Evolutionary conservation across 2,113 vertebrate genomes (phyloP).

Genomic region (Mohoua ochrocephala): DNA sequence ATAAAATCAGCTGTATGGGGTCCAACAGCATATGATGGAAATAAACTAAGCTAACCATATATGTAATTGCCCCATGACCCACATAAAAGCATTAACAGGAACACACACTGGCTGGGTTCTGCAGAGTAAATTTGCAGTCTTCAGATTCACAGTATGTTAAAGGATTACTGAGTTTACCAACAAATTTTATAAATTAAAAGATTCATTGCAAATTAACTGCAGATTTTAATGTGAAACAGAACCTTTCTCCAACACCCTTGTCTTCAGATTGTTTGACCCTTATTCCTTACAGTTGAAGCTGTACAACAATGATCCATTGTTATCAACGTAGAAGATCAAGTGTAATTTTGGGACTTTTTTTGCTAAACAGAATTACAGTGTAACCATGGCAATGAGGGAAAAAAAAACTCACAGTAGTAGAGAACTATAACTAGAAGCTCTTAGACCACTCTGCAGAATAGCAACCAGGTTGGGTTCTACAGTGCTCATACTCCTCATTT

Average conservation of each 20-base stretch:
- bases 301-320: not conserved
- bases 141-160: not conserved
- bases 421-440: not conserved
- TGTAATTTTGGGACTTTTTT: not conserved
- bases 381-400: not conserved
- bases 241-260: not conserved
- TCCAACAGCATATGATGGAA: not conserved
- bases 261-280: not conserved
- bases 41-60: not conserved
- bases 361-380: not conserved
- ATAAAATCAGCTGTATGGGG: not conserved
- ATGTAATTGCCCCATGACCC: not conserved
- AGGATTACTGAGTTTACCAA: not conserved
- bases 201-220: not conserved
- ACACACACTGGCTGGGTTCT: not conserved
- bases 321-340: not conserved
- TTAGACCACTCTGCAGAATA: not conserved
- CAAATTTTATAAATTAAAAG: not conserved
- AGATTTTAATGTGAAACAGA: not conserved
- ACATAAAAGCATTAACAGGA: not conserved
- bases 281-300: not conserved
- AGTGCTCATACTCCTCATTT: not conserved
- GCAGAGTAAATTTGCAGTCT: not conserved
- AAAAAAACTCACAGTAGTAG: not conserved
- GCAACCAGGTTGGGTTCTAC: accelerated